These are phyloP conservation scores for Teinopalpus imperialis DNA, from an alignment of 2,888 invertebrate genomes.

Conservation along the genomic window DNA sequence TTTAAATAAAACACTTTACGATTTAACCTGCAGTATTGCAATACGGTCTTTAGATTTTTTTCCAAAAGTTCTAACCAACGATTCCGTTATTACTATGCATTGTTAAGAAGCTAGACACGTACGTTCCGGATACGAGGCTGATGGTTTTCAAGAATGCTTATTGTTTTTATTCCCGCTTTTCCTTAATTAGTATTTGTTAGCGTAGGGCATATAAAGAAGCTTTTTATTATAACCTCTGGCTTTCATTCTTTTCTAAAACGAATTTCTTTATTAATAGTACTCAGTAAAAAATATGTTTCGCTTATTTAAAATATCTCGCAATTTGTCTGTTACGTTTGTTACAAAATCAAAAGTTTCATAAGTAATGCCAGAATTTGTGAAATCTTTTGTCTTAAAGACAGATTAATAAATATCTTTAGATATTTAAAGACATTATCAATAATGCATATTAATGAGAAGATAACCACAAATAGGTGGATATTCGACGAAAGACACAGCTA, in stretches of 20 bases:
- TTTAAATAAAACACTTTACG: no score
- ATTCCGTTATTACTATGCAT: constrained; percentile 37
- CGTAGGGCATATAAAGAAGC: constrained; percentile 6
- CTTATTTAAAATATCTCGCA: not conserved
- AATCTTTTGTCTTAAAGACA: no score
- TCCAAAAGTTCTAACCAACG: constrained; percentile 11
- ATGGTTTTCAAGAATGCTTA: constrained; percentile 25
- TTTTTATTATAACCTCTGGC: constrained; percentile 2
- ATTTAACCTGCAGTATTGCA: no score
- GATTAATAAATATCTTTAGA: no score
- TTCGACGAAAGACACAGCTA: no score
- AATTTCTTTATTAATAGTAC: not conserved
- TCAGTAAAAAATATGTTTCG: not conserved
- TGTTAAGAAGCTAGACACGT: constrained; percentile 52
- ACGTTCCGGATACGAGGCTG: constrained; percentile 25
- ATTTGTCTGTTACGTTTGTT: no score
- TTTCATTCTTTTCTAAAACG: constrained; percentile 4
- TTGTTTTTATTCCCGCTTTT: constrained; percentile 22
- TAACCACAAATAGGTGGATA: no score
- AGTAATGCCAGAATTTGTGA: no score
- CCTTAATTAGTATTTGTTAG: constrained; percentile 24
- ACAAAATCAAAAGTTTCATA: no score
- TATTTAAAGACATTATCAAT: no score
- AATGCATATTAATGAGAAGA: no score
- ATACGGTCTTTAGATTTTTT: no score